Percentiles rank a stretch among this genome's conserved stretches.
These are phyloP conservation scores for Cygnus buccinator DNA, from an alignment of 2,113 vertebrate species.

Conservation along the genomic window DNA sequence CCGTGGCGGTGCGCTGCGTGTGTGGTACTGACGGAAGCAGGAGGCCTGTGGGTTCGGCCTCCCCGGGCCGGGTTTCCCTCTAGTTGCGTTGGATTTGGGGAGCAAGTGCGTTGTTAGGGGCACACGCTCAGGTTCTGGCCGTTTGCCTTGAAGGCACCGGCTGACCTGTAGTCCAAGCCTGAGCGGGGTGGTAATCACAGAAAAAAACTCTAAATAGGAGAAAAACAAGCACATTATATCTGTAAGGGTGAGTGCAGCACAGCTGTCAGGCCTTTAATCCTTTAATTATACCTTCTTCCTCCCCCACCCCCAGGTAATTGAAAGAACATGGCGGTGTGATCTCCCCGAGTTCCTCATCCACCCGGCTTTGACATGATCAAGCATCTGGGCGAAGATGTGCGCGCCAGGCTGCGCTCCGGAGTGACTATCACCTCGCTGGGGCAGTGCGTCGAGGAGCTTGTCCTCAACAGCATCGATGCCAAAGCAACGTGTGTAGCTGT, in stretches of 20 bases:
- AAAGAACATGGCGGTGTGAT: slow-evolving; percentile 9
- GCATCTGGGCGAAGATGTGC: slow-evolving; percentile 83
- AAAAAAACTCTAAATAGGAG: neutral
- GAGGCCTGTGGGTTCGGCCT: neutral
- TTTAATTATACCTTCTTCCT: neutral
- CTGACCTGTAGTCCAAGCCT: neutral
- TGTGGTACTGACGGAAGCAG: neutral
- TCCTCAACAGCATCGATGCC: slow-evolving; percentile 92
- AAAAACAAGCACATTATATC: neutral
- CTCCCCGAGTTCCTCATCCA: neutral
- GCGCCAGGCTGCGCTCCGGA: slow-evolving; percentile 87
- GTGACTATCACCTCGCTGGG: slow-evolving; percentile 85
- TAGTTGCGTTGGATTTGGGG: neutral
- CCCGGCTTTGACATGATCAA: slow-evolving; percentile 85
- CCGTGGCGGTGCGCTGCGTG: rapidly evolving
- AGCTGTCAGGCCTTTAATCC: neutral
- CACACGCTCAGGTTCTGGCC: neutral
- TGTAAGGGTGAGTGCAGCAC: neutral
- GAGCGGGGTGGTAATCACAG: neutral
- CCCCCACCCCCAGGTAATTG: neutral
- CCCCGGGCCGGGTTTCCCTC: rapidly evolving
- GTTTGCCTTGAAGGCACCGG: neutral
- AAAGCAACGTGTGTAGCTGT: slow-evolving; percentile 91
- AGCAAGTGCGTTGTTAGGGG: neutral
- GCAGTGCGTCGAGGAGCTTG: slow-evolving; percentile 93